Base-by-base conservation (phyloP, 2,797 vertebrate genomes). In the Gymnothorax javanicus region DNA sequence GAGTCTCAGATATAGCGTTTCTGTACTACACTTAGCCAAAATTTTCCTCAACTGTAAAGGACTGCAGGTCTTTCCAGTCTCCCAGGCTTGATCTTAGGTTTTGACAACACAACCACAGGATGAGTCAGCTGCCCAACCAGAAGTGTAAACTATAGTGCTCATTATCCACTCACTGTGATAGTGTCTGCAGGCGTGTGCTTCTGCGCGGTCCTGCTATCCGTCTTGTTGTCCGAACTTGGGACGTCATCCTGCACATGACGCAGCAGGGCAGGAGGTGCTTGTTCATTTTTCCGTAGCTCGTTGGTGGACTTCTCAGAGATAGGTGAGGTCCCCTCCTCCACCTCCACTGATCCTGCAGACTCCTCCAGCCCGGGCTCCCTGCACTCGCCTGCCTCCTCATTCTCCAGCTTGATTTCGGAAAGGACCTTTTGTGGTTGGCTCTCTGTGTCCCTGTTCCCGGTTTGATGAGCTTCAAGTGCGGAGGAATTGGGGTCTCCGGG, bases 201-300 rank as follows among this genome's bases (percentile, higher is more conserved):
- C 88, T 91, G 92, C 2, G 84, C 27, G 1, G 91, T 86, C 85
- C 94, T 96, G 85, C 88, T 89, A 87, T 95, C 94, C 83, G 92
- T 89, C 52, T 95, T 94, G 0, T 97, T 97, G 86, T 95, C 94
- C 0, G 95, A 93, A 58, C 92, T 93, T 60, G 94, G 0, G 3
- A 92, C 91, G 52, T 93, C 96, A 83, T 92, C 96, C 0, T 95
- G 93, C 77, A 95, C 96, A 89, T 96, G 96, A 86, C 89, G 94
- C 0, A 93, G 84, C 0, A 93, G 86, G 27, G 0, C 92, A 91
- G 93, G 91, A 0, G 96, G 94, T 0, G 96, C 93, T 97, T 99
- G 91, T 97, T 98, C 93, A 82, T 99, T 98, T 91, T 97, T 97
- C 77, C 99, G 95, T 82, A 99, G 92, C 87, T 99, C 98, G 0